A percentile compares a stretch with the other conserved stretches of the same genome.
Evolutionary conservation across 2,888 invertebrate species (phyloP).

Genomic region (Therioaphis trifolii): DNA sequence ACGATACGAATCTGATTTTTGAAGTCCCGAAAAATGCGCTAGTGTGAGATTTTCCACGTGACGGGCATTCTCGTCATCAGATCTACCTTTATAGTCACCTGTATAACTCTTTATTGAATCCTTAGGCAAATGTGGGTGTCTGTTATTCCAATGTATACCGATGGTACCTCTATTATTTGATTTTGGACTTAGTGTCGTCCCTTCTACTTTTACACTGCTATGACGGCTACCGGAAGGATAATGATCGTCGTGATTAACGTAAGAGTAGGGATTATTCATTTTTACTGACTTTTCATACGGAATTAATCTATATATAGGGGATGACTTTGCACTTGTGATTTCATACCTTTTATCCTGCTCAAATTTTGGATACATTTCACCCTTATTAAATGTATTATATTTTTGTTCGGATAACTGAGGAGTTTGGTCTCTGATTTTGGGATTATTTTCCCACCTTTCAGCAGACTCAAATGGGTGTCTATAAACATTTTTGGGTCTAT

Average conservation of each 20-base stretch:
- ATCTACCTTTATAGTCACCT: slow-evolving; percentile 20
- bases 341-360: slow-evolving; percentile 32
- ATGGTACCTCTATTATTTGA: background rate
- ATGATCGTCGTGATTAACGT: slow-evolving; percentile 55
- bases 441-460: slow-evolving; percentile 18
- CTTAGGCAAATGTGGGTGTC: slow-evolving; percentile 60
- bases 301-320: slow-evolving; percentile 25
- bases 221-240: slow-evolving; percentile 49
- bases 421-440: background rate
- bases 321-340: background rate
- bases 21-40: slow-evolving; percentile 65
- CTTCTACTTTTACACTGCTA: slow-evolving; percentile 34
- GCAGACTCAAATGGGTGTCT: background rate
- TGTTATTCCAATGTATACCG: slow-evolving; percentile 21
- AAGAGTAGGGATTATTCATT: slow-evolving; percentile 48
- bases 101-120: slow-evolving; percentile 48
- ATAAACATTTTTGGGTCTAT: slow-evolving; percentile 9
- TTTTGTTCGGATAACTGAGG: background rate
- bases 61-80: slow-evolving; percentile 62
- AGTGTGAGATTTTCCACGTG: slow-evolving; percentile 66
- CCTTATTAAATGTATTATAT: slow-evolving; percentile 15
- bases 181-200: slow-evolving; percentile 29
- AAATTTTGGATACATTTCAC: slow-evolving; percentile 18
- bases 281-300: slow-evolving; percentile 45
- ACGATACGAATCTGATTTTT: slow-evolving; percentile 62